phyloP scores from a whole-genome alignment of 2,888 invertebrate species.

The Drosophila engyochracea region DNA sequence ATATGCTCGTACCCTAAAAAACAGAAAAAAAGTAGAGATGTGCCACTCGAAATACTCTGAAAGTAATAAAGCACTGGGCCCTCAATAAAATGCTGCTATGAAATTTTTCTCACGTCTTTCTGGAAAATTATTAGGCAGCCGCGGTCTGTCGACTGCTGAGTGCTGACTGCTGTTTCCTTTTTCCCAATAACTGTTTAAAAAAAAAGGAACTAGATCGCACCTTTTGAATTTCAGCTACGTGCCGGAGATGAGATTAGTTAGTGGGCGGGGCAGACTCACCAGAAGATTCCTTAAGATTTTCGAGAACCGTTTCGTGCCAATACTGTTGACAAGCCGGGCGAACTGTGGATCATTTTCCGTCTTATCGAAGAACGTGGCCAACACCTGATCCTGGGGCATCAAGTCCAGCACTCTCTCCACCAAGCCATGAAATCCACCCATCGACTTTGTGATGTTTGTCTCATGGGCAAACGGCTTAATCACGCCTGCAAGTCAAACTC shows the following conservation, averaged over 20 bases:
- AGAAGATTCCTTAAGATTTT: constrained; percentile 81
- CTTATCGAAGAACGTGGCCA: constrained; percentile 84
- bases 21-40: constrained; percentile 3
- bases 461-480: constrained; percentile 27
- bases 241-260: constrained; percentile 26
- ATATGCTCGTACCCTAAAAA: constrained; percentile 19
- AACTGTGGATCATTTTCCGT: constrained; percentile 83
- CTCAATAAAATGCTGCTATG: constrained; percentile 62
- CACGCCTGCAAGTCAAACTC: constrained; percentile 31
- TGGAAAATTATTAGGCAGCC: constrained; percentile 72
- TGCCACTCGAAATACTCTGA: constrained; percentile 17
- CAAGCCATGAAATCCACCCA: constrained; percentile 83
- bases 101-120: constrained; percentile 74
- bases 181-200: constrained; percentile 46
- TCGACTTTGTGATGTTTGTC: constrained; percentile 48
- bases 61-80: constrained; percentile 49
- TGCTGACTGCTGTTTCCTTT: constrained; percentile 35
- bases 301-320: constrained; percentile 82
- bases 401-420: constrained; percentile 83
- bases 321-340: constrained; percentile 81
- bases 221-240: constrained; percentile 41
- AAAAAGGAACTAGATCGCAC: constrained; percentile 22
- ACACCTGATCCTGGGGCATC: constrained; percentile 84
- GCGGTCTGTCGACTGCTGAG: constrained; percentile 34
- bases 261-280: constrained; percentile 70